Conservation (phyloP, 2,888 invertebrate genomes). For the Acronicta psi region DNA sequence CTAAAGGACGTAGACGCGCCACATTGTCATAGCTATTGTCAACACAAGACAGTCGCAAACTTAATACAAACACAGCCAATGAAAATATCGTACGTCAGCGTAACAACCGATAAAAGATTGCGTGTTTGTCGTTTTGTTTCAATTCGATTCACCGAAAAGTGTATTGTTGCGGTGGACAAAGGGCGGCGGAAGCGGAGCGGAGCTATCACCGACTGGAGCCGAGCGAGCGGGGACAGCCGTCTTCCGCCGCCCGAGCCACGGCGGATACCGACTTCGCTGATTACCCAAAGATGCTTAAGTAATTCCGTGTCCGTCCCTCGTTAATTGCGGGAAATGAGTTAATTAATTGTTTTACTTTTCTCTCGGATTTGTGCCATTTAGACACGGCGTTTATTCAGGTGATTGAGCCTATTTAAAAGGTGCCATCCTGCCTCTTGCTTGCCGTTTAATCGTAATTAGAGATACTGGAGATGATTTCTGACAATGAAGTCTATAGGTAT, state of each 20-base stretch:
- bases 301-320: slow-evolving; percentile 80
- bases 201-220: slow-evolving; percentile 62
- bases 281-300: slow-evolving; percentile 81
- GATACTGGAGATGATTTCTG: neutral
- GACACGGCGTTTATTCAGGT: slow-evolving; percentile 61
- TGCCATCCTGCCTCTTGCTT: slow-evolving; percentile 26
- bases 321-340: slow-evolving; percentile 84
- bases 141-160: slow-evolving; percentile 56
- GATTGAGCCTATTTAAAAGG: slow-evolving; percentile 57
- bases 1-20: slow-evolving; percentile 2
- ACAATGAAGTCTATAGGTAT: too few species aligned
- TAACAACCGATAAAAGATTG: slow-evolving; percentile 43
- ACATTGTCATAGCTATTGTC: slow-evolving; percentile 32
- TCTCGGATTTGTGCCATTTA: slow-evolving; percentile 72
- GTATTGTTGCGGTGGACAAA: slow-evolving; percentile 71
- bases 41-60: slow-evolving; percentile 31
- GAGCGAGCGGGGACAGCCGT: slow-evolving; percentile 71
- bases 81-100: slow-evolving; percentile 34
- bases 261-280: slow-evolving; percentile 63
- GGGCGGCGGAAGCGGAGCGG: slow-evolving; percentile 66
- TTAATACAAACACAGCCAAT: slow-evolving; percentile 33
- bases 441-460: neutral
- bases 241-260: slow-evolving; percentile 64
- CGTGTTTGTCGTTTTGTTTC: slow-evolving; percentile 53
- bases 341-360: slow-evolving; percentile 86